Evolutionary conservation across 2,797 vertebrate species (phyloP), one percentile per base, ranked within the genome.

Genomic region (Neostethus bicornis): DNA sequence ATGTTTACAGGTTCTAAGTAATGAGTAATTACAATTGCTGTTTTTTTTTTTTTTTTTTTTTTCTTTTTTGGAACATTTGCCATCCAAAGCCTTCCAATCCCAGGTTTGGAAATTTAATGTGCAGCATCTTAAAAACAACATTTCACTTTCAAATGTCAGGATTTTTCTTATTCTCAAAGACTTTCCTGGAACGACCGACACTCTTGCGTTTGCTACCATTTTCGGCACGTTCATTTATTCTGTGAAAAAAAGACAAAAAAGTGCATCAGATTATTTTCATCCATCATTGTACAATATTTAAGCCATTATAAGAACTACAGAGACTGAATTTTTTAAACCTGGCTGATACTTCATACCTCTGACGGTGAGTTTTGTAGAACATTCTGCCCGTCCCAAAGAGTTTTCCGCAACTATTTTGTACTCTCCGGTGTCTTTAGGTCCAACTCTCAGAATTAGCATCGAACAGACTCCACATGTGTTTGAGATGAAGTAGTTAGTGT

Each of bases 391-490:
- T 31, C 96, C 96, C 41, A 89, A 28, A 0, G 31, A 0, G 59
- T 93, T 98, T 80, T 93, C 91, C 2, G 93, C 94, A 14, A 93
- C 87, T 3, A 92, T 75, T 74, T 85, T 92, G 73, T 97, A 98
- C 61, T 93, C 89, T 1, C 96, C 95, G 0, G 64, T 90, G 58
- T 98, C 95, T 10, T 89, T 85, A 2, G 87, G 13, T 10, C 89
- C 87, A 43, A 95, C 95, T 4, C 79, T 89, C 41, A 92, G 66
- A 79, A 98, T 89, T 49, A 96, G 75, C 75, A 98, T 75, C 32
- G 94, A 98, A 77, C 96, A 98, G 39, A 98, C 93, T 0, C 96
- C 96, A 24, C 94, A 93, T 63, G 93, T 89, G 37, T 98, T 94
- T 0, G 91, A 93, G 83, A 93, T 93, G 61, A 85, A 88, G 64